Percentiles rank a stretch among this genome's conserved stretches.
These are phyloP conservation scores for Proisotoma minuta DNA, from an alignment of 2,888 invertebrate genomes.

Conservation along the genomic window DNA sequence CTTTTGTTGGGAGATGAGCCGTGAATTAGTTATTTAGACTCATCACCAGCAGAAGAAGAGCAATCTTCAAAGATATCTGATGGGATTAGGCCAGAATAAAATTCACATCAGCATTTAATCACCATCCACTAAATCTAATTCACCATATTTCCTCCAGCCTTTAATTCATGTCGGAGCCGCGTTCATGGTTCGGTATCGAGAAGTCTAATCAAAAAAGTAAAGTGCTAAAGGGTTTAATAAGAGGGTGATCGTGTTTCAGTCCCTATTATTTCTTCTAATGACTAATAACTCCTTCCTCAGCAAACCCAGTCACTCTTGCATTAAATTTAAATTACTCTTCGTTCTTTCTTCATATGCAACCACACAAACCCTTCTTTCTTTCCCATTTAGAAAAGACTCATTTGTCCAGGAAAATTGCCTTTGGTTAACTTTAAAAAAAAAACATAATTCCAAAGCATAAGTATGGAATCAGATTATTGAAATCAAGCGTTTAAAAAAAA, in stretches of 20 bases:
- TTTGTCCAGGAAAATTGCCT: not conserved
- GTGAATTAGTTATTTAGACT: no score
- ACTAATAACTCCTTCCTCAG: not conserved
- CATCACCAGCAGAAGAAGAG: no score
- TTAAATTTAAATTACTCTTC: not conserved
- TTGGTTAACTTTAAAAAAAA: no score
- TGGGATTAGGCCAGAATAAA: no score
- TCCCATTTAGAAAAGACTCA: no score
- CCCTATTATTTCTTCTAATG: not conserved
- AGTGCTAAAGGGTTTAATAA: slow-evolving; percentile 12
- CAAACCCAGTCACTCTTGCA: not conserved
- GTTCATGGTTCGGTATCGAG: not conserved
- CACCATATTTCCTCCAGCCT: not conserved
- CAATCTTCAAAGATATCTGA: no score
- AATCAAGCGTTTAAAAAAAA: no score
- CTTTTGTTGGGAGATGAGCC: no score
- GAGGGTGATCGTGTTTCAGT: not conserved
- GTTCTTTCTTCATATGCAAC: no score
- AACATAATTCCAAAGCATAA: slow-evolving; percentile 8
- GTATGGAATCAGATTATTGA: slow-evolving; percentile 4
- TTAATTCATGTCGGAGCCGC: not conserved
- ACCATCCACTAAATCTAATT: not conserved
- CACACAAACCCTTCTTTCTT: no score
- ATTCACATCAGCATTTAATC: no score
- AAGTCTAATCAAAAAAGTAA: slow-evolving; percentile 4